These are phyloP conservation scores for Erinaceus europaeus DNA, from an alignment of 2,113 vertebrate genomes.

Conservation along the genomic window DNA sequence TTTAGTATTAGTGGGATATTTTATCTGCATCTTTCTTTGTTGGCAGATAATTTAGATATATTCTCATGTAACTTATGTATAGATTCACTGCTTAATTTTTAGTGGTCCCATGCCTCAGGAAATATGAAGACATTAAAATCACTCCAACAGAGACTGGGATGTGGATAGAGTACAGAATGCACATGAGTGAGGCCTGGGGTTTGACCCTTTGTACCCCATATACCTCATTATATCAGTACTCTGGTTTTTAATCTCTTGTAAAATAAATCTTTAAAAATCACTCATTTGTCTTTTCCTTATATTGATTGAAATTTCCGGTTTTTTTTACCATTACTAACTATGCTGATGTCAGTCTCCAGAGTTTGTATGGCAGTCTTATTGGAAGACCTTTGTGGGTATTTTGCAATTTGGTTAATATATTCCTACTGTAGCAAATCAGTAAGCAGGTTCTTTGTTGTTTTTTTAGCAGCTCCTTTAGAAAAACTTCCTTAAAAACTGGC, in stretches of 20 bases:
- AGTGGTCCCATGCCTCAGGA: neutral
- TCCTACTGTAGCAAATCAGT: neutral
- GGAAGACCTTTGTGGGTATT: slow-evolving; percentile 8
- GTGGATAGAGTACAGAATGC: too few species aligned
- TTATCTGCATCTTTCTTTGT: slow-evolving; percentile 44
- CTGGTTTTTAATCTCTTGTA: too few species aligned
- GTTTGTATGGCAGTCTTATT: slow-evolving; percentile 19
- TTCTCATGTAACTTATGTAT: neutral
- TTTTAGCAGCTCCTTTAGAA: slow-evolving; percentile 8
- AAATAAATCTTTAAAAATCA: too few species aligned
- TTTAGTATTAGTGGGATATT: neutral
- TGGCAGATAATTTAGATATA: neutral
- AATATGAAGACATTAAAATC: neutral
- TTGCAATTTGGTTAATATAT: slow-evolving; percentile 1
- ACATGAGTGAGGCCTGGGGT: too few species aligned
- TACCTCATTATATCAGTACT: too few species aligned
- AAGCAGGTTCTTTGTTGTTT: neutral
- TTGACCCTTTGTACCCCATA: too few species aligned
- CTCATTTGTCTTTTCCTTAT: neutral
- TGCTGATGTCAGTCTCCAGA: neutral
- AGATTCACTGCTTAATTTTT: slow-evolving; percentile 18
- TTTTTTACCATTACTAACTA: slow-evolving; percentile 30
- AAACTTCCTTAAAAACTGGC: neutral
- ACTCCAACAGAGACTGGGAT: too few species aligned
- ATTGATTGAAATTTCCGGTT: neutral